Base-by-base conservation (phyloP, 2,797 vertebrate species). In the Sebastes diploproa region DNA sequence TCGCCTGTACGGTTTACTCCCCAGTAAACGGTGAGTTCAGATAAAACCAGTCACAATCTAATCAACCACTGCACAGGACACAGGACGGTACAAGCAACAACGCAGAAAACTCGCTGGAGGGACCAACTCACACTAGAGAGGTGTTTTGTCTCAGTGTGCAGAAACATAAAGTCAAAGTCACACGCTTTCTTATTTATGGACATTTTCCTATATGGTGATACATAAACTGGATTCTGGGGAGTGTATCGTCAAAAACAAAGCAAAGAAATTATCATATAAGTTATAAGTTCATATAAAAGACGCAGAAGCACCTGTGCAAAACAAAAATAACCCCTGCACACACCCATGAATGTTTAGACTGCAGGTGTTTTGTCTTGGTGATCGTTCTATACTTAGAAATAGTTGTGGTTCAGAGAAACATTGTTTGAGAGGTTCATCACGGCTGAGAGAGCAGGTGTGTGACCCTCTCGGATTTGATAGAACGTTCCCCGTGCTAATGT, bases 301-400 rank as follows among this genome's bases (percentile, higher is more conserved):
- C 7, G 14, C 7, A 72, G 69, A 75, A 14, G 61, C 83, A 91
- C 86, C 89, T 84, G 90, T 38, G 38, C 38, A 71, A 88, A 83
- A 86, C 60, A 87, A 66, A 63, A 50, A 50, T 50, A 50, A 20
- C 54, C 7, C 68, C 72, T 3, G 30, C 38, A 69, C 67, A 27
- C 67, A 27, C 6, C 18, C 30, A 46, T 4, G 4, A 1, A 18
- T 85, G 88, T 92, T 92, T 83, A 85, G 90, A 78, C 91, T 93
- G 63, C 67, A 72, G 77, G 73, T 91, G 86, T 92, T 92, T 81
- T 85, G 90, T 91, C 89, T 93, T 29, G n/a, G 52, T 12, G 75
- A 85, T 78, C 55, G 55, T 75, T 80, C 85, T 91, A 90, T 80
- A 74, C 77, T 89, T 89, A 79, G 74, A 77, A 77, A 3, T 2